A percentile compares a stretch with the other conserved stretches of the same genome.
These are phyloP conservation scores for Syndactyla subalaris DNA, from an alignment of 2,797 vertebrate genomes.

Conservation along the genomic window DNA sequence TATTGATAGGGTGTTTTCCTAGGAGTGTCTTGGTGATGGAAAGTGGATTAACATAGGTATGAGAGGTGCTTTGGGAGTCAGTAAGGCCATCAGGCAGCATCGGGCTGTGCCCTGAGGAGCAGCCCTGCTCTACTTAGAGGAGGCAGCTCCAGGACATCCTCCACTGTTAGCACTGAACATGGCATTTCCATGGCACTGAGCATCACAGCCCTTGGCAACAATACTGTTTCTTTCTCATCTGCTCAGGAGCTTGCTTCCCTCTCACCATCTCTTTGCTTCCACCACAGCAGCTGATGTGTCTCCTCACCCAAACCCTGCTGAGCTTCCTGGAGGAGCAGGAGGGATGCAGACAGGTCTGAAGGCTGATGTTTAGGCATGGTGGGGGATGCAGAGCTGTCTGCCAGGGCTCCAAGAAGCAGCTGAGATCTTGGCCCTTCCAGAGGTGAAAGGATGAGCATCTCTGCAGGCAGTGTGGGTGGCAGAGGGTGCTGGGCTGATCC, in stretches of 20 bases:
- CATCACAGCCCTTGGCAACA: not conserved
- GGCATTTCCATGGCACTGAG: not conserved
- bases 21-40: accelerated
- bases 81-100: not conserved
- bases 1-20: not conserved
- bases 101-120: not conserved
- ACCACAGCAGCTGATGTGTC: not conserved
- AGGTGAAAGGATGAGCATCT: not conserved
- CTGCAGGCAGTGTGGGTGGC: not conserved
- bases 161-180: accelerated
- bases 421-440: not conserved
- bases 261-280: not conserved
- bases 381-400: not conserved
- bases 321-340: not conserved
- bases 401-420: not conserved
- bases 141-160: accelerated
- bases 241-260: not conserved
- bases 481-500: not conserved
- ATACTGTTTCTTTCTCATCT: not conserved
- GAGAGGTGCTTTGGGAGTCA: not conserved
- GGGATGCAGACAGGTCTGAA: not conserved
- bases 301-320: not conserved
- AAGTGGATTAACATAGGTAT: accelerated
- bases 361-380: not conserved
- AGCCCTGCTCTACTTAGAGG: not conserved